Evolutionary conservation across 2,888 invertebrate species (phyloP).

Genomic region (Liodrosophila aerea): DNA sequence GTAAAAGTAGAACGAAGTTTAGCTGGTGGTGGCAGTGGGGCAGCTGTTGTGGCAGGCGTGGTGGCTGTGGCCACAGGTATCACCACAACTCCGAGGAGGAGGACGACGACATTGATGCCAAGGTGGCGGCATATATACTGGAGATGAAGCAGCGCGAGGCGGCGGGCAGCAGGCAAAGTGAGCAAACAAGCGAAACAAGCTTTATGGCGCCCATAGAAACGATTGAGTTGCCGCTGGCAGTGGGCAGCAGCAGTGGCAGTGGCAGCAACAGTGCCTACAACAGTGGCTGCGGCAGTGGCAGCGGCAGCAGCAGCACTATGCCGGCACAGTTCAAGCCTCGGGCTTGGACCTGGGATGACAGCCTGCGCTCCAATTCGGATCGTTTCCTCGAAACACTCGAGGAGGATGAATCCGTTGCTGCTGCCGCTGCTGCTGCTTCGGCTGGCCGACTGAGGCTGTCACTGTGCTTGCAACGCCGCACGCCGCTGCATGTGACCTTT

Average conservation of each 20-base stretch:
- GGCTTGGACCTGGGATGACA: constrained; percentile 82
- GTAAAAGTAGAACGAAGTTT: constrained; percentile 18
- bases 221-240: not conserved
- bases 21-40: constrained; percentile 26
- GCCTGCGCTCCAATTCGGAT: constrained; percentile 81
- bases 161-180: constrained; percentile 52
- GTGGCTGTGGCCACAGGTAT: constrained; percentile 53
- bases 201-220: not conserved
- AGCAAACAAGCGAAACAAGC: constrained; percentile 37
- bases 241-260: constrained; percentile 21
- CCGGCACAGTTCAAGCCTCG: constrained; percentile 32
- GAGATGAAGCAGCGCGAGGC: constrained; percentile 76
- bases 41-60: constrained; percentile 38
- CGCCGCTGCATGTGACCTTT: constrained; percentile 62
- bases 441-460: constrained; percentile 35
- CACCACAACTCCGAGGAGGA: constrained; percentile 68
- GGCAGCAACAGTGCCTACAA: constrained; percentile 17
- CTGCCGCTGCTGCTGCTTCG: constrained; percentile 14
- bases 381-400: constrained; percentile 81
- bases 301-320: constrained; percentile 12
- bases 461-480: constrained; percentile 58
- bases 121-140: constrained; percentile 78
- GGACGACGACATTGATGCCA: constrained; percentile 80
- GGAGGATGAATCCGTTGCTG: constrained; percentile 60
- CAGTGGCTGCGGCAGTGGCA: constrained; percentile 28